phyloP scores from a whole-genome alignment of 2,888 invertebrate genomes.

The Schizaphis graminum region DNA sequence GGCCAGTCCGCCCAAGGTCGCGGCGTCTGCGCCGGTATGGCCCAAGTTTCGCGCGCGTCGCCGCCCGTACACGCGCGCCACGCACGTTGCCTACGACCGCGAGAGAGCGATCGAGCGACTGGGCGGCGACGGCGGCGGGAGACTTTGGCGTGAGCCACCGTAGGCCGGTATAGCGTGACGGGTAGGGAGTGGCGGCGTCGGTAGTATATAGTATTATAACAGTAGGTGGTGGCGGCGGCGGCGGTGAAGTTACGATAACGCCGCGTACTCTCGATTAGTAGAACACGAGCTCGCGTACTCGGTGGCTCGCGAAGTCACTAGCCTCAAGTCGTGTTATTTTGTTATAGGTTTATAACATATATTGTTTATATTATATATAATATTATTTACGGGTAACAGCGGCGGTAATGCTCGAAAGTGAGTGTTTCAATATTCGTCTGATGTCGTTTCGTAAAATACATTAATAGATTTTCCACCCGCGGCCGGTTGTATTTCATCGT shows the following conservation, averaged over 20 bases:
- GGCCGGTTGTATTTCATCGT: not conserved
- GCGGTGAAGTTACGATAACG: constrained; percentile 45
- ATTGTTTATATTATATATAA: not conserved
- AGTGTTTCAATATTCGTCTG: not conserved
- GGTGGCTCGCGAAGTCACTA: constrained; percentile 14
- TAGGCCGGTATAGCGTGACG: not conserved
- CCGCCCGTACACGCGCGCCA: not conserved
- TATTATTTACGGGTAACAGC: not conserved
- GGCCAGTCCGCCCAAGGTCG: constrained; percentile 56
- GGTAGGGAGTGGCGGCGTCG: not conserved
- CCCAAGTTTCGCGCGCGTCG: constrained; percentile 49
- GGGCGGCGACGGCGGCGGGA: not conserved
- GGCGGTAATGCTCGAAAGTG: not conserved
- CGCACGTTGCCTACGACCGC: constrained; percentile 20
- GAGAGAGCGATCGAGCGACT: not conserved
- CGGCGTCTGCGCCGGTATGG: constrained; percentile 62
- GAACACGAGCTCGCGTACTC: constrained; percentile 57
- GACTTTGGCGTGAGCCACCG: constrained; percentile 15
- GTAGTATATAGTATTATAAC: constrained; percentile 2
- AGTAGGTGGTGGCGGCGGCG: not conserved
- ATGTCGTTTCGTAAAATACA: not conserved
- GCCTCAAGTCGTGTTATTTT: not conserved
- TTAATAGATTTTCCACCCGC: not conserved
- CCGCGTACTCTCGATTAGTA: constrained; percentile 54
- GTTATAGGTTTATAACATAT: not conserved